phyloP scores from a whole-genome alignment of 2,888 invertebrate species.

The Carpatolechia fugitivella region DNA sequence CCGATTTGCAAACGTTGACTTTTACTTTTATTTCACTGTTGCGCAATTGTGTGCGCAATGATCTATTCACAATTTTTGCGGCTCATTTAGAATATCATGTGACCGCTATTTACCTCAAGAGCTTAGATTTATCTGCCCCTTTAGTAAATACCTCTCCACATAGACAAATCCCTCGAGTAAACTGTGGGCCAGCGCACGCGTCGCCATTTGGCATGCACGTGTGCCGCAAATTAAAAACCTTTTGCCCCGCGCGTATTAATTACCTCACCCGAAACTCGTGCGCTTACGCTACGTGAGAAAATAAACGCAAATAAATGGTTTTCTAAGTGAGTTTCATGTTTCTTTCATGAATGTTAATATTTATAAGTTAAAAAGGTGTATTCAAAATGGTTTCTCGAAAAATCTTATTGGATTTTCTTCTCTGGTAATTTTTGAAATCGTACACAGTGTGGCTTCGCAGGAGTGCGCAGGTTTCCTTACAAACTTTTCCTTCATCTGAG shows the following conservation, averaged over 20 bases:
- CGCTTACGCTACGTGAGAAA: constrained; percentile 28
- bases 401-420: no score
- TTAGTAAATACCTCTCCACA: neutral
- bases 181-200: constrained; percentile 48
- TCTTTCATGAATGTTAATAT: neutral
- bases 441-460: no score
- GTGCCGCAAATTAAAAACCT: constrained; percentile 70
- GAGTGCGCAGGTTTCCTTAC: no score
- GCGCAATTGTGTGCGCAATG: no score
- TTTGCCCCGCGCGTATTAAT: constrained; percentile 59
- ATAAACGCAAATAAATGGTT: constrained; percentile 45
- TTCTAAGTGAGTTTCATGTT: constrained; percentile 30
- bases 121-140: neutral
- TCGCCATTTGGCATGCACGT: constrained; percentile 65
- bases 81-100: no score
- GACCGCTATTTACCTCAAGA: neutral
- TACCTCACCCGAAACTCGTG: constrained; percentile 37
- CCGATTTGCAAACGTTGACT: neutral
- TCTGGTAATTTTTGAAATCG: no score
- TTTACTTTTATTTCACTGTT: neutral
- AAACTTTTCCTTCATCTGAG: no score
- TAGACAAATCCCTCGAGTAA: constrained; percentile 24
- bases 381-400: no score
- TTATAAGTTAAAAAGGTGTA: no score
- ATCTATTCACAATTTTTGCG: no score